Evolutionary conservation across 2,797 vertebrate genomes (phyloP).

Genomic region (Crax fasciolata): DNA sequence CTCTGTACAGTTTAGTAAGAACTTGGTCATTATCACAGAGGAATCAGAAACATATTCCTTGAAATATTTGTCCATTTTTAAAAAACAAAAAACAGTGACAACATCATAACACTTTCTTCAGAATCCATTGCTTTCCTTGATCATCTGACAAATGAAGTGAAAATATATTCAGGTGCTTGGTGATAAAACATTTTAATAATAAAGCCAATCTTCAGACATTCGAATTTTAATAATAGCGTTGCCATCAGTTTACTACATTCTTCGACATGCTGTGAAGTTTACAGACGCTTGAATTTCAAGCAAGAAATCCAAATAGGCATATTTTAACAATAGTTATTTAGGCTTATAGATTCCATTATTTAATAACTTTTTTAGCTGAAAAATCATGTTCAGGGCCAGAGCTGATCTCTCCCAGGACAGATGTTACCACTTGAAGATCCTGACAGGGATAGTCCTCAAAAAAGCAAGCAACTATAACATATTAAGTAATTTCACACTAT

Average conservation of each 20-base stretch:
- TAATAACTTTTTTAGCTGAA: neutral
- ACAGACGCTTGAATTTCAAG: neutral
- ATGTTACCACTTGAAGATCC: neutral
- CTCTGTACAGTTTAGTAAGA: neutral
- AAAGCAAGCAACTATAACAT: neutral
- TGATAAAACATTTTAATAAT: conserved; percentile 1
- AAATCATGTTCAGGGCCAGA: neutral
- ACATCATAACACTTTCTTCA: neutral
- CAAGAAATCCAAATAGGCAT: neutral
- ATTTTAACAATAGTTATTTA: neutral
- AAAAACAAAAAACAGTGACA: neutral
- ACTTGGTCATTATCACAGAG: neutral
- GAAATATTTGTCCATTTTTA: conserved; percentile 17
- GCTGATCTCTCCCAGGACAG: neutral
- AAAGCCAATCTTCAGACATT: neutral
- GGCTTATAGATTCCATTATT: neutral
- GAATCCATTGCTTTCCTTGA: neutral
- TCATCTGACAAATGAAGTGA: neutral
- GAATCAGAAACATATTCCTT: conserved; percentile 16
- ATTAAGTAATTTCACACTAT: neutral
- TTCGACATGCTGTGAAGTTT: neutral
- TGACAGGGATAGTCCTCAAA: neutral
- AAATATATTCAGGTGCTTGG: neutral
- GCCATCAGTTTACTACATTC: neutral
- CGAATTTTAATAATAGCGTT: neutral